These are phyloP conservation scores for Acanthisitta chloris DNA, from an alignment of 2,113 vertebrate genomes.

Conservation along the genomic window DNA sequence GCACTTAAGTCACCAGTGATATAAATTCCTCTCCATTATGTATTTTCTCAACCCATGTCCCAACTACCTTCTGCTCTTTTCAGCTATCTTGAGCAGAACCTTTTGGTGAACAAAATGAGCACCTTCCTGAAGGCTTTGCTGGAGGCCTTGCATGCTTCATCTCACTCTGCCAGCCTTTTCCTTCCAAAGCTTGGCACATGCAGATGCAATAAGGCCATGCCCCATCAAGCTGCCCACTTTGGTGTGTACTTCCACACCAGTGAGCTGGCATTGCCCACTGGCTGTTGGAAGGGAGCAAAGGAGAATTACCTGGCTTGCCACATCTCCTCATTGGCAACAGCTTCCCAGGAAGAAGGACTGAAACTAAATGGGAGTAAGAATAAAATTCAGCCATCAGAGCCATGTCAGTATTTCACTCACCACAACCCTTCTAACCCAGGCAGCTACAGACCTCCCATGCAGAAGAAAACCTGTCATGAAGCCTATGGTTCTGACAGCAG, in stretches of 20 bases:
- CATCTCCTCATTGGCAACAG: slow-evolving; percentile 97
- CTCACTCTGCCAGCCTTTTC: not conserved
- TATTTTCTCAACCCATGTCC: not conserved
- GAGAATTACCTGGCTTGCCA: slow-evolving; percentile 95
- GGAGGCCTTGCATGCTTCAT: not conserved
- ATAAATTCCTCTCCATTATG: not conserved
- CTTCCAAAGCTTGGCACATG: not conserved
- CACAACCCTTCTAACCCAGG: not conserved
- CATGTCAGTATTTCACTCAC: not conserved
- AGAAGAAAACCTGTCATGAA: not conserved
- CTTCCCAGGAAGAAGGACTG: slow-evolving; percentile 90
- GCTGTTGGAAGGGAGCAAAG: not conserved
- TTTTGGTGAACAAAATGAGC: not conserved
- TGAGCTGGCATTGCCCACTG: not conserved
- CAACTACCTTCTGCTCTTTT: not conserved
- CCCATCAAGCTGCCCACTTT: not conserved
- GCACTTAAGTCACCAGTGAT: not conserved
- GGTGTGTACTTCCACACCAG: not conserved
- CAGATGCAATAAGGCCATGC: not conserved
- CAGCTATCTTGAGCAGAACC: not conserved
- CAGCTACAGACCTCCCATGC: not conserved
- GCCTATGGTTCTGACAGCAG: not conserved
- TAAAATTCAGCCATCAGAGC: not conserved
- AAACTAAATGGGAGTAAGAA: slow-evolving; percentile 78
- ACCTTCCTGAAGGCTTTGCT: not conserved